A percentile compares a stretch with the other conserved stretches of the same genome.
Conservation (phyloP, 30 jellyfish, hydroid and myxozoan genomes). For the Hydractinia echinata region DNA sequence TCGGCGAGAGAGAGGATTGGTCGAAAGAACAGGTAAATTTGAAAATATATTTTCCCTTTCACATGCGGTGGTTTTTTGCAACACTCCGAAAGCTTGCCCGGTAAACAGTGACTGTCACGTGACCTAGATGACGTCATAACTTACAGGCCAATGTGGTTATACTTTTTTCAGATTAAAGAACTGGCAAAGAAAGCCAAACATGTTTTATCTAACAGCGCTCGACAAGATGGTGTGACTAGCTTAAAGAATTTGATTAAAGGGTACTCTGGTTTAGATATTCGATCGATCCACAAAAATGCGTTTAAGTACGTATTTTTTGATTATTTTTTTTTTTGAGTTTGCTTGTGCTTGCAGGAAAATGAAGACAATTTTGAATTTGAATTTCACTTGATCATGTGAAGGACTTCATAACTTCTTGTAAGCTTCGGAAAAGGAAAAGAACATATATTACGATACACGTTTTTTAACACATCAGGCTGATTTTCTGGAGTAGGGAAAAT, state of each 20-base stretch:
- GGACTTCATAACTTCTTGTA: no score
- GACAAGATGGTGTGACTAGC: slow-evolving; percentile 53
- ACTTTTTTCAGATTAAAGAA: slow-evolving; percentile 37
- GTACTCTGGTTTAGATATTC: slow-evolving; percentile 44
- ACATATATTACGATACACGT: no score
- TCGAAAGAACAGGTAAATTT: slow-evolving; percentile 52
- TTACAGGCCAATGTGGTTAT: neutral
- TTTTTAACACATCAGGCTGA: no score
- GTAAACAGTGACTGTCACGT: no score
- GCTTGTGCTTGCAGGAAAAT: neutral
- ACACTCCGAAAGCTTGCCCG: no score
- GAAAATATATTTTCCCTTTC: neutral
- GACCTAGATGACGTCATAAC: neutral
- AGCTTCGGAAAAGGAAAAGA: no score
- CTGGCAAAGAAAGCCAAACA: slow-evolving; percentile 45
- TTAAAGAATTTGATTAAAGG: slow-evolving; percentile 58
- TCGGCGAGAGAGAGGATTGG: slow-evolving; percentile 70
- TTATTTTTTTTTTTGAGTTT: neutral
- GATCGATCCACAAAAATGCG: slow-evolving; percentile 39
- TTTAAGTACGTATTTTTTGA: slow-evolving; percentile 47
- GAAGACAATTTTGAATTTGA: no score
- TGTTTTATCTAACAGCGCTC: slow-evolving; percentile 6
- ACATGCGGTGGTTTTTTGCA: neutral
- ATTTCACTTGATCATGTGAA: no score
- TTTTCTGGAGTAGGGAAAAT: no score